Conservation (phyloP, 2,113 vertebrate species). For the Gasterosteus nipponicus region DNA sequence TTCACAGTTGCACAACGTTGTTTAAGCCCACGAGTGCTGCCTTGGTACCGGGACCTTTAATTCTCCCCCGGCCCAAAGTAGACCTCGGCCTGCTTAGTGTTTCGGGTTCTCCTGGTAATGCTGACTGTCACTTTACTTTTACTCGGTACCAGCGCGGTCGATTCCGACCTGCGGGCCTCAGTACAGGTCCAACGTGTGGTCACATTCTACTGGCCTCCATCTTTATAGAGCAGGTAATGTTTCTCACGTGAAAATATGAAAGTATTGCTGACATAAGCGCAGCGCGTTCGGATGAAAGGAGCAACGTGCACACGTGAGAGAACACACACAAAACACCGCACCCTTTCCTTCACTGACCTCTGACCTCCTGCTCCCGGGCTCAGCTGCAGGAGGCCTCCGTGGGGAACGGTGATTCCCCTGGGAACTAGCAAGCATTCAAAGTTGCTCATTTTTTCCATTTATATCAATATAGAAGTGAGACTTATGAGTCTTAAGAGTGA, state of each 20-base stretch:
- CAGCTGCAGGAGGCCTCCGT: constrained; percentile 53
- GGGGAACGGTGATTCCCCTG: no score
- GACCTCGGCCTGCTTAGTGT: constrained; percentile 72
- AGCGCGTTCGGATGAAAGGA: constrained; percentile 10
- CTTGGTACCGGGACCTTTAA: constrained; percentile 50
- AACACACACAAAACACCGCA: constrained; percentile 5
- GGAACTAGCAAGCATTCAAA: constrained; percentile 1
- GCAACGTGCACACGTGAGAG: constrained; percentile 9
- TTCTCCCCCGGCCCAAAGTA: constrained; percentile 37
- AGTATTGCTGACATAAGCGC: constrained; percentile 21
- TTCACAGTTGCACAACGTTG: constrained; percentile 58
- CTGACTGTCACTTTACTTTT: constrained; percentile 73
- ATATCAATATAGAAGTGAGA: background rate
- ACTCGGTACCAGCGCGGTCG: constrained; percentile 57
- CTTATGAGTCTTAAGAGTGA: background rate
- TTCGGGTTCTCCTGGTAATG: constrained; percentile 64
- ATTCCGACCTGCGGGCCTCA: constrained; percentile 45
- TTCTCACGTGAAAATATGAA: constrained; percentile 54
- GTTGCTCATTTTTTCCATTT: background rate
- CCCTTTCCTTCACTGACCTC: constrained; percentile 60
- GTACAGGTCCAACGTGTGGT: constrained; percentile 45
- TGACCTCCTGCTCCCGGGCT: constrained; percentile 60
- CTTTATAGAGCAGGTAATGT: constrained; percentile 42
- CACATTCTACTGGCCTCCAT: constrained; percentile 39
- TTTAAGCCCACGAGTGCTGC: constrained; percentile 28